These are phyloP conservation scores for Xestia c-nigrum DNA, from an alignment of 2,888 invertebrate genomes.

Conservation along the genomic window DNA sequence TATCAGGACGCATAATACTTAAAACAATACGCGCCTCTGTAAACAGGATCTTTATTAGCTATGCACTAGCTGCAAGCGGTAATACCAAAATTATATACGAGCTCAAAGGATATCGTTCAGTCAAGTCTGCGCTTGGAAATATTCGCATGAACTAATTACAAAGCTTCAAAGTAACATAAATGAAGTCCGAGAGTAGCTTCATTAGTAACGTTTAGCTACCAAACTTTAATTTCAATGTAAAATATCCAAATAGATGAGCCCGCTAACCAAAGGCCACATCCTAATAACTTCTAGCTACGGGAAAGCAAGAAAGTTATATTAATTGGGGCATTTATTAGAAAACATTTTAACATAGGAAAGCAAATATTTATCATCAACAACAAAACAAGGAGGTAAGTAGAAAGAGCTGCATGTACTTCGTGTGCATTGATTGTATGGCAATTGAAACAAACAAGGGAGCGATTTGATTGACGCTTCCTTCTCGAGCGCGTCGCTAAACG, in stretches of 20 bases:
- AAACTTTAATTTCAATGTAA: background rate
- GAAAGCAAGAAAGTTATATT: background rate
- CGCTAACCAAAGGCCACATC: no score
- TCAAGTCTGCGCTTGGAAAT: background rate
- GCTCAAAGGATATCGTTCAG: background rate
- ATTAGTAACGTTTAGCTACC: background rate
- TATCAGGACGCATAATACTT: background rate
- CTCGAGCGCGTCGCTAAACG: conserved; percentile 19
- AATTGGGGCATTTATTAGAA: background rate
- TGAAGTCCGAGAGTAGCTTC: background rate
- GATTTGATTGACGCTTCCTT: conserved; percentile 51
- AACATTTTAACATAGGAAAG: background rate
- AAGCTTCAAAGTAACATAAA: background rate
- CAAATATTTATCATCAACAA: background rate
- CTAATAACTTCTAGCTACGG: background rate
- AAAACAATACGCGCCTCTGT: background rate
- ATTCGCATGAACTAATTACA: background rate
- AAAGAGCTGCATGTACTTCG: conserved; percentile 7
- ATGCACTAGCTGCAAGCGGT: background rate
- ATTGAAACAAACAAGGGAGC: conserved; percentile 41
- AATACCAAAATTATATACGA: background rate
- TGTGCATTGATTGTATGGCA: conserved; percentile 27
- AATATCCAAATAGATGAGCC: background rate
- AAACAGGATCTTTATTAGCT: background rate
- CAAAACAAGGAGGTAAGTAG: background rate